phyloP scores from a whole-genome alignment of 2,113 vertebrate genomes.

The Campylomormyrus numenius region DNA sequence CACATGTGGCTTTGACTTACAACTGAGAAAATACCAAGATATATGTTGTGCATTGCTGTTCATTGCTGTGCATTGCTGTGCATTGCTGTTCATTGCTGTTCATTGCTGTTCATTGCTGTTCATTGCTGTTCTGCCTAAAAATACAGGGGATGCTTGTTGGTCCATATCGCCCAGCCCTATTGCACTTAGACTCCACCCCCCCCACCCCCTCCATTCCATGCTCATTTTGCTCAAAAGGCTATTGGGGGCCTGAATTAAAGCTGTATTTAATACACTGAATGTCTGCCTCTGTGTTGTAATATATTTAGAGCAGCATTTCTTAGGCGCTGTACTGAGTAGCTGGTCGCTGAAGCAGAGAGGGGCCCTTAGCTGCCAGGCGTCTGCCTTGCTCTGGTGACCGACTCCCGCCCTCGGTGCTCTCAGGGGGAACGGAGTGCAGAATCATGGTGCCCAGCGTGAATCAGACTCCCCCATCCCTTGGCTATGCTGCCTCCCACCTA shows the following conservation, averaged over 20 bases:
- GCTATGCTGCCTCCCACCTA: background rate
- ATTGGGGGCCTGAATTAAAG: background rate
- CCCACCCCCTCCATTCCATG: background rate
- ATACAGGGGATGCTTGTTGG: background rate
- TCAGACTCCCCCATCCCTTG: background rate
- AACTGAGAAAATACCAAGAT: background rate
- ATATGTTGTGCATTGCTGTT: background rate
- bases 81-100: background rate
- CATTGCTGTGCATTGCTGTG: background rate
- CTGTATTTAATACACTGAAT: background rate
- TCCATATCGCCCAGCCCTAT: background rate
- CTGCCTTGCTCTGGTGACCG: background rate
- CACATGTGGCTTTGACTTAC: background rate
- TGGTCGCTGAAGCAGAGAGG: background rate
- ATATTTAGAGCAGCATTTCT: background rate
- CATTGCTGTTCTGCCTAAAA: background rate
- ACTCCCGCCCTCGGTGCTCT: background rate
- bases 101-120: background rate
- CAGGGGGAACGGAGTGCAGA: background rate
- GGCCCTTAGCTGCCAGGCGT: background rate
- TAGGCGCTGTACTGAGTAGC: background rate
- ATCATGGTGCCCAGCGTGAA: background rate
- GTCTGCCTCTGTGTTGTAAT: background rate
- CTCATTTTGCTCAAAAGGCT: background rate
- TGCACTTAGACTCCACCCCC: background rate